Evolutionary conservation across 2,113 vertebrate species (phyloP).

Genomic region (Saccopteryx bilineata): DNA sequence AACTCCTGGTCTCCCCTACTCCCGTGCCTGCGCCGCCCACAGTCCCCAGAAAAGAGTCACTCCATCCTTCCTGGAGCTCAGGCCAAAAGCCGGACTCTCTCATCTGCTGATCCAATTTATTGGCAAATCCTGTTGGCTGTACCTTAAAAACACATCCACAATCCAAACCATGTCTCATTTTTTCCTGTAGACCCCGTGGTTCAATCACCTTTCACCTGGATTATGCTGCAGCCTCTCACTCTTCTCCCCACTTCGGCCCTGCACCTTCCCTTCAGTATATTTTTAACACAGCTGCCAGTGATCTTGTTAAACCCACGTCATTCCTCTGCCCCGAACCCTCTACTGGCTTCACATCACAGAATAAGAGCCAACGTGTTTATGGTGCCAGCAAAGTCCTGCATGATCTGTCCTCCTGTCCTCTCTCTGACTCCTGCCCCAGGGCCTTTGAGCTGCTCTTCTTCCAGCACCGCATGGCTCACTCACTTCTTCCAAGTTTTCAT

Average conservation of each 20-base stretch:
- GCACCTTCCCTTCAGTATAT: background rate
- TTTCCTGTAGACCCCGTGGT: background rate
- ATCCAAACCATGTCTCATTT: background rate
- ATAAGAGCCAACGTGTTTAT: conserved; percentile 18
- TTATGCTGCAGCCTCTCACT: background rate
- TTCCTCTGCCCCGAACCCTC: background rate
- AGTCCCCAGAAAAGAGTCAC: background rate
- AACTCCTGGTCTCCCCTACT: background rate
- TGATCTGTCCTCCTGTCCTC: background rate
- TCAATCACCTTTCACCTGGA: background rate
- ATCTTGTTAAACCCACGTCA: background rate
- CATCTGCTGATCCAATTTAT: background rate
- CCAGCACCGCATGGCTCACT: background rate
- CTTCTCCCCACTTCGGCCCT: background rate
- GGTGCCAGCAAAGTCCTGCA: background rate
- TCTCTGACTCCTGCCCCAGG: background rate
- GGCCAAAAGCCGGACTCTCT: background rate
- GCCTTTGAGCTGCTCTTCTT: background rate
- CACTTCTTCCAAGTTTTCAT: background rate
- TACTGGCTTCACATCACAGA: background rate
- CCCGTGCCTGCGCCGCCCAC: background rate
- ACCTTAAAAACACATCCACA: background rate
- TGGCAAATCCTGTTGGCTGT: background rate
- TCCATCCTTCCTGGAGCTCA: background rate
- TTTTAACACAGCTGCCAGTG: conserved; percentile 50